Evolutionary conservation across 2,797 vertebrate genomes (phyloP).

Genomic region (Hydrophis major): DNA sequence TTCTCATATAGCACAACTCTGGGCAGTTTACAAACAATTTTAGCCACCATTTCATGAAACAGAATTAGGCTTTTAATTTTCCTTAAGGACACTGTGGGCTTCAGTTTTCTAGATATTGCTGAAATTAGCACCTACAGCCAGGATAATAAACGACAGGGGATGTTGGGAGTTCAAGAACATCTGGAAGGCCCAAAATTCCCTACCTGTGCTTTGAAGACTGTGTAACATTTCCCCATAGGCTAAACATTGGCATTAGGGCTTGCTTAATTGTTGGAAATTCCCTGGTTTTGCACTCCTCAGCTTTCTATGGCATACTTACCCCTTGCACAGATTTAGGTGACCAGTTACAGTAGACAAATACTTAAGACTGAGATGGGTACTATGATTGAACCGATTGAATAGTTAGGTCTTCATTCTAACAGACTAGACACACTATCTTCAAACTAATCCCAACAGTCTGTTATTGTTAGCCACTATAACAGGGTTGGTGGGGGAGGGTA

Average conservation of each 20-base stretch:
- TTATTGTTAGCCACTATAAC: conserved; percentile 39
- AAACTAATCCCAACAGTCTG: conserved; percentile 23
- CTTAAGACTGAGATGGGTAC: conserved; percentile 21
- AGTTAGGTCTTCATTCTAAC: conserved; percentile 51
- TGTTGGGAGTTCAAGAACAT: background rate
- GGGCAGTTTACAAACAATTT: background rate
- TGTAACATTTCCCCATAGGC: background rate
- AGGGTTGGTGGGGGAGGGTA: background rate
- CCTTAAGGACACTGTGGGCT: background rate
- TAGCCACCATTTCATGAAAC: background rate
- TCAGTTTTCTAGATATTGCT: background rate
- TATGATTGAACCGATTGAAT: conserved; percentile 27
- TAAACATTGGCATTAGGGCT: background rate
- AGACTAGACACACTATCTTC: conserved; percentile 34
- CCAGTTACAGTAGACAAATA: background rate
- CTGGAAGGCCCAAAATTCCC: background rate
- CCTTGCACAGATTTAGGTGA: background rate
- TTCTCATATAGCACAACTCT: background rate
- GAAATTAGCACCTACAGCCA: background rate
- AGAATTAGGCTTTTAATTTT: background rate
- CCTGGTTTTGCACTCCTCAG: background rate
- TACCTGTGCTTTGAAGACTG: background rate
- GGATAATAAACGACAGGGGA: background rate
- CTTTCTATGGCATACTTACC: background rate
- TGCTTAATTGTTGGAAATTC: background rate